These are phyloP conservation scores for Drosophila kambysellisi DNA, from an alignment of 2,888 invertebrate genomes.

Conservation along the genomic window DNA sequence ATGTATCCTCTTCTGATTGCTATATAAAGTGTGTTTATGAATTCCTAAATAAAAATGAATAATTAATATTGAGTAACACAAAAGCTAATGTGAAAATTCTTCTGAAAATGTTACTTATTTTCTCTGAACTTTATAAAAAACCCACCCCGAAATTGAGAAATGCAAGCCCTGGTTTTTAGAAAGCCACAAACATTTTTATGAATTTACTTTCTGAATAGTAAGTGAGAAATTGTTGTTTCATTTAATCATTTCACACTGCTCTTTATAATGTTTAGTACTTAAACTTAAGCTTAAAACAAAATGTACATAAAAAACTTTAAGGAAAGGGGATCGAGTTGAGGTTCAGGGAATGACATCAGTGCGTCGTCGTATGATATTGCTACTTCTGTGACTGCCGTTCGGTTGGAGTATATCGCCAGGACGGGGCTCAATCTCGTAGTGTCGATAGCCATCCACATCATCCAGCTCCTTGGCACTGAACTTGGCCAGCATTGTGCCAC, in stretches of 20 bases:
- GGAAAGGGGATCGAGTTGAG: neutral
- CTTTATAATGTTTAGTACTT: slow-evolving; percentile 1
- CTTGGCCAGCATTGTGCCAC: slow-evolving; percentile 93
- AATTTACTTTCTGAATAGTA: neutral
- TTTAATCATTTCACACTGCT: neutral
- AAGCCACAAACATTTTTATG: neutral
- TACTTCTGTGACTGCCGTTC: slow-evolving; percentile 71
- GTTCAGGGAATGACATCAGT: slow-evolving; percentile 81
- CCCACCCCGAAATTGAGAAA: neutral
- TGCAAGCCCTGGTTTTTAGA: neutral
- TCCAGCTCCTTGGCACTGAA: slow-evolving; percentile 94
- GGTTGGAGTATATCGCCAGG: slow-evolving; percentile 82
- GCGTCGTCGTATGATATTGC: slow-evolving; percentile 81
- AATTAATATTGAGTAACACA: neutral
- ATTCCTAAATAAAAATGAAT: neutral
- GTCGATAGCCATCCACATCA: slow-evolving; percentile 95
- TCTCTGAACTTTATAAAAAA: neutral
- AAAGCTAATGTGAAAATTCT: neutral
- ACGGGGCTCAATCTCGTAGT: slow-evolving; percentile 88
- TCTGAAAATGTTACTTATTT: neutral
- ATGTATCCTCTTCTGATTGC: neutral
- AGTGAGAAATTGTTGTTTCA: neutral
- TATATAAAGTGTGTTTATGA: neutral
- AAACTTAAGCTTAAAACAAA: slow-evolving; percentile 35
- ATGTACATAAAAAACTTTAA: slow-evolving; percentile 13